Evolutionary conservation across 2,888 invertebrate species (phyloP).

Genomic region (Hypercompe scribonia): DNA sequence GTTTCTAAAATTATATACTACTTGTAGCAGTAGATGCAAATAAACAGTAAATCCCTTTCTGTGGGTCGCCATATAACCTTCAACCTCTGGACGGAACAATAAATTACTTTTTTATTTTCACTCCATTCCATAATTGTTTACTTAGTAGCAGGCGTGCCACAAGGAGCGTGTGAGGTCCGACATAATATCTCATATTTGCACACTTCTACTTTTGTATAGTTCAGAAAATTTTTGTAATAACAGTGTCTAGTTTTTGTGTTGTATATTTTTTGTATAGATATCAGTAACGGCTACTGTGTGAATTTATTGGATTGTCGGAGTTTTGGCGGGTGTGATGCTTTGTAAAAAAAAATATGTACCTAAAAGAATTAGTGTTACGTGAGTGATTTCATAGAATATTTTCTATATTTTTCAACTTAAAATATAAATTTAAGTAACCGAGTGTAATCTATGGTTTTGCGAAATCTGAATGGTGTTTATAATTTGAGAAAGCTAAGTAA

Average conservation of each 20-base stretch:
- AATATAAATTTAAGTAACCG: background rate
- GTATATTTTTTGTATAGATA: background rate
- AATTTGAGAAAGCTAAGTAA: no score
- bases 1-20: slow-evolving; percentile 28
- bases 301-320: background rate
- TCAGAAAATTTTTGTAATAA: slow-evolving; percentile 27
- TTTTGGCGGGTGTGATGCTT: background rate
- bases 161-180: slow-evolving; percentile 53
- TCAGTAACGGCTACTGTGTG: background rate
- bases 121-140: slow-evolving; percentile 63
- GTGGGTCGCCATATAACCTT: slow-evolving; percentile 46
- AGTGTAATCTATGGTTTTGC: background rate
- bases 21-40: slow-evolving; percentile 44
- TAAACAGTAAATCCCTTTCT: slow-evolving; percentile 43
- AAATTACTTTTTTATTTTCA: slow-evolving; percentile 66
- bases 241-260: background rate
- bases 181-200: slow-evolving; percentile 55
- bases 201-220: slow-evolving; percentile 35
- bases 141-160: slow-evolving; percentile 63
- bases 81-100: slow-evolving; percentile 67
- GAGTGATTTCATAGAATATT: no score
- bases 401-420: background rate
- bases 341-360: background rate
- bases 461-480: background rate
- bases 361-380: background rate